phyloP scores from a whole-genome alignment of 1,140 invertebrate species.

The Pachypsylla venusta region DNA sequence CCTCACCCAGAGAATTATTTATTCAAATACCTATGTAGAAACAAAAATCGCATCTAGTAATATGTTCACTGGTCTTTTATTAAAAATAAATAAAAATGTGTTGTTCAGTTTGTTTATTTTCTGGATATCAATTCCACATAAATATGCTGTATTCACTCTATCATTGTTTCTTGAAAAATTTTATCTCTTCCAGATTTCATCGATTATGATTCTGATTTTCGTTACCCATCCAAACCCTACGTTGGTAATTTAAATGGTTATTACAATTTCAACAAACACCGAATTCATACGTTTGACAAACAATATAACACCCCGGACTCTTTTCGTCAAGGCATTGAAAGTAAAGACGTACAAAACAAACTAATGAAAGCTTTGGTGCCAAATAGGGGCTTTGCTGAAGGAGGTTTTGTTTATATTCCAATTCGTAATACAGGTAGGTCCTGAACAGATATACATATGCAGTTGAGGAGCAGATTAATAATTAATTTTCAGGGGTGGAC shows the following conservation, averaged over 20 bases:
- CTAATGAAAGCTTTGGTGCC: conserved; percentile 9
- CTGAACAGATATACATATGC: too few relatives aligned
- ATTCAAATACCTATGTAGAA: too few relatives aligned
- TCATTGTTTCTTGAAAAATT: too few relatives aligned
- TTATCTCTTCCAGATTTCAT: conserved; percentile 7
- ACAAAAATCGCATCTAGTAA: too few relatives aligned
- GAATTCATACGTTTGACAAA: conserved; percentile 25
- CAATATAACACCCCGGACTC: conserved; percentile 36
- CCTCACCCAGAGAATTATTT: too few relatives aligned
- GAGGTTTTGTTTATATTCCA: conserved; percentile 40
- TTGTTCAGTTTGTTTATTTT: too few relatives aligned
- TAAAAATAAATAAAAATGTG: too few relatives aligned
- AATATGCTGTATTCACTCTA: too few relatives aligned
- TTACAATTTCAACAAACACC: background rate
- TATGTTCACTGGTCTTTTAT: too few relatives aligned
- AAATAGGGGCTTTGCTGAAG: conserved; percentile 33
- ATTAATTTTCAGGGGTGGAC: too few relatives aligned
- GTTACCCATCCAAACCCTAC: background rate
- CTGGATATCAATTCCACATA: too few relatives aligned
- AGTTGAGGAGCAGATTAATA: too few relatives aligned
- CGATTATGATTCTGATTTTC: background rate
- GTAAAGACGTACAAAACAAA: conserved; percentile 25
- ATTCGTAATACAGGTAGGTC: conserved; percentile 25
- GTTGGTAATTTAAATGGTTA: background rate
- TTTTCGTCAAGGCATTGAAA: conserved; percentile 35